These are phyloP conservation scores for Wasmannia auropunctata DNA, from an alignment of 1,140 invertebrate genomes.

Conservation along the genomic window DNA sequence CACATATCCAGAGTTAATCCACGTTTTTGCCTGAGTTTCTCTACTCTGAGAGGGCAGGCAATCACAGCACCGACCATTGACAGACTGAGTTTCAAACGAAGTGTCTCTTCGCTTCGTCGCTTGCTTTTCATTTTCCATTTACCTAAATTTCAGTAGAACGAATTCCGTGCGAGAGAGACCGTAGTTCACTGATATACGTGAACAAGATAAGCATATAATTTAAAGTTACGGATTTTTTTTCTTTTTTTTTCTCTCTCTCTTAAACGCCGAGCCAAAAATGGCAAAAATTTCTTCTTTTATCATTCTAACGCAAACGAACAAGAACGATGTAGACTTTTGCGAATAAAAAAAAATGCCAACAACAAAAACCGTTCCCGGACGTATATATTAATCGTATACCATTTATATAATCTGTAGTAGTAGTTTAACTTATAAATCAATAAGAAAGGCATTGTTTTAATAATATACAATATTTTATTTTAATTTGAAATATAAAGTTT, in stretches of 20 bases:
- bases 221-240: slow-evolving; percentile 13
- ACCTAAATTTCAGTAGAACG: slow-evolving; percentile 74
- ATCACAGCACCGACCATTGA: slow-evolving; percentile 86
- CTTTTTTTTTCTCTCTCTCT: slow-evolving; percentile 5
- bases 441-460: slow-evolving; percentile 23
- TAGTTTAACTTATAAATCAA: neutral
- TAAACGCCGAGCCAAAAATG: slow-evolving; percentile 7
- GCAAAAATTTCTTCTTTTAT: slow-evolving; percentile 44
- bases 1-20: slow-evolving; percentile 86
- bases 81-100: slow-evolving; percentile 82
- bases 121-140: slow-evolving; percentile 78
- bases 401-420: neutral
- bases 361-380: neutral
- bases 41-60: slow-evolving; percentile 85
- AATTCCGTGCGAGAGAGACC: slow-evolving; percentile 63
- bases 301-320: neutral
- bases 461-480: neutral
- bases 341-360: neutral
- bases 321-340: slow-evolving; percentile 18
- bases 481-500: neutral
- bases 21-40: slow-evolving; percentile 85
- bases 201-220: neutral
- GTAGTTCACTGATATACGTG: slow-evolving; percentile 37
- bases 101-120: slow-evolving; percentile 80
- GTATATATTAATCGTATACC: neutral